Evolutionary conservation across 2,888 invertebrate species (phyloP).

Genomic region (Ichneumoninae sp.): DNA sequence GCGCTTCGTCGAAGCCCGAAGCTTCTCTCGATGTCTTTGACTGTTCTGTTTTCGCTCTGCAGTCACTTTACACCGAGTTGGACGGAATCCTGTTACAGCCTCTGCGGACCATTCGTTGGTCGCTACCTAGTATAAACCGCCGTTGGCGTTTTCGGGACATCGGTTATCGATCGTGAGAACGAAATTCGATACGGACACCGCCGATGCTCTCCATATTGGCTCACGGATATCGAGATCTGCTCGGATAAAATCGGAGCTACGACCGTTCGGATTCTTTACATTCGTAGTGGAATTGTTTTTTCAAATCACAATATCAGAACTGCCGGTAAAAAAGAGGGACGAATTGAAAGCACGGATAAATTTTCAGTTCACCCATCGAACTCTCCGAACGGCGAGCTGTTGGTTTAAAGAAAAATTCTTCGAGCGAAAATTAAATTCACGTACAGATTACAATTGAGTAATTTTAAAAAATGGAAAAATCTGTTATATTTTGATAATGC

Average conservation of each 20-base stretch:
- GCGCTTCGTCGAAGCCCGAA: not conserved
- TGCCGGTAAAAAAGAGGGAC: not conserved
- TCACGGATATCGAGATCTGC: slow-evolving; percentile 16
- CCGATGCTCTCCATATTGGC: not conserved
- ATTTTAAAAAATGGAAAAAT: not conserved
- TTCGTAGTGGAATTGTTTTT: not conserved
- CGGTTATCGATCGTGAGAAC: slow-evolving; percentile 3
- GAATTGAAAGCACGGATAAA: not conserved
- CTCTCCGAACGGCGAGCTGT: not conserved
- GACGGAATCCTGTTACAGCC: slow-evolving; percentile 36
- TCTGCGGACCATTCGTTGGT: slow-evolving; percentile 36
- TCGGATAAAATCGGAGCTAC: not conserved
- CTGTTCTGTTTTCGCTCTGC: slow-evolving; percentile 8
- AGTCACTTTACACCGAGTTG: slow-evolving; percentile 40
- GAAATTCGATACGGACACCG: slow-evolving; percentile 13
- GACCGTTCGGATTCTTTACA: not conserved
- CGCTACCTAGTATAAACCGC: not conserved
- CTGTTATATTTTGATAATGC: not conserved
- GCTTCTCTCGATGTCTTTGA: not conserved
- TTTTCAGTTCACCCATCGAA: not conserved
- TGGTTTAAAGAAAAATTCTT: not conserved
- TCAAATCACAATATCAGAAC: not conserved
- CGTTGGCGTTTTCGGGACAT: slow-evolving; percentile 2
- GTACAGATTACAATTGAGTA: not conserved
- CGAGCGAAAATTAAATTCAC: not conserved